Base-by-base conservation (phyloP, 2,113 vertebrate species). In the Sarotherodon lohbergeri region DNA sequence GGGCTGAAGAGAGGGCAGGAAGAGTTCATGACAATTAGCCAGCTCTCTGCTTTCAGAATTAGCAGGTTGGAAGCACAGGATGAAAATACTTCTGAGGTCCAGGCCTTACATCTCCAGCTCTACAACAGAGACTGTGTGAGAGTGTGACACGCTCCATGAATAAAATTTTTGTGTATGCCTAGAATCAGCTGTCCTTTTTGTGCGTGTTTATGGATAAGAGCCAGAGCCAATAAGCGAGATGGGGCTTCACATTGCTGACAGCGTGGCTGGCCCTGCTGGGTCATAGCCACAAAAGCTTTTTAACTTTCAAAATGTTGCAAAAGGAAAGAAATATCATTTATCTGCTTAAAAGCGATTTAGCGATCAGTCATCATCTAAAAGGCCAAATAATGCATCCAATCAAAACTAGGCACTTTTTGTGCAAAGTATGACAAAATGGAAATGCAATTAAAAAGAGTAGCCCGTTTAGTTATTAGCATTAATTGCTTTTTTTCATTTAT, bases 281-380 rank as follows among this genome's bases (percentile, higher is more conserved):
- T 79, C 90, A 87, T 59, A 91, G 93, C 94, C 94, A 94, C 89
- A 90, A 95, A 93, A 95, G 92, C 93, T 94, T 91, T 94, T 92
- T 93, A 94, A 91, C 85, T 93, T 94, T 92, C 61, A 80, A 84
- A 92, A 92, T 80, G 80, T 83, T 83, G 68, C 46, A 52, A 57
- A 79, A 87, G 48, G 68, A 81, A 86, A 84, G 81, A 93, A 90
- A 89, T 90, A 92, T 90, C 10, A 90, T 86, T 90, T 86, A 80
- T 57, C 48, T 79, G 54, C 61, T 89, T 54, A 88, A 91, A 91
- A 84, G 80, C 61, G 66, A 57, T 90, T 89, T 39, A 88, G 87
- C 59, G 11, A 90, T 93, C 86, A 61, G 86, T 93, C 91, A 90
- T 90, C 86, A 79, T 86, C 24, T 36, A 52, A 92, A 91, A 90